Evolutionary conservation across 2,888 invertebrate species (phyloP).

Genomic region (Apodemia zela): DNA sequence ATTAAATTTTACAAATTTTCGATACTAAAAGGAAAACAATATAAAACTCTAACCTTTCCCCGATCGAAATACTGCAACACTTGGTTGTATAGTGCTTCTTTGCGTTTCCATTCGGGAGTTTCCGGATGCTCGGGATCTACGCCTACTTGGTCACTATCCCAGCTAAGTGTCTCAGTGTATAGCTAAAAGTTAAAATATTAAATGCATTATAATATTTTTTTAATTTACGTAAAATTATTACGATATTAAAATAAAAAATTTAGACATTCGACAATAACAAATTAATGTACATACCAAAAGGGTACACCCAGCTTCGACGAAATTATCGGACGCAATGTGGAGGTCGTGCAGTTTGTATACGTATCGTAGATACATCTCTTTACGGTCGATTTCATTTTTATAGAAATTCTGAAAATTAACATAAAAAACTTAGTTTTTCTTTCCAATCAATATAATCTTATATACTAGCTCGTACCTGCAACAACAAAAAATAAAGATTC

Average conservation of each 20-base stretch:
- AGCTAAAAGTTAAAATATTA: conserved; percentile 59
- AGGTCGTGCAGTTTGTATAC: conserved; percentile 96
- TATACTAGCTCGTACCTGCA: no score
- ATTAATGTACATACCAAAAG: conserved; percentile 81
- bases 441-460: no score
- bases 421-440: not conserved
- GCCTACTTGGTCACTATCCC: conserved; percentile 86
- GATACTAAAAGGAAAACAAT: not conserved
- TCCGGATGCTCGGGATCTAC: conserved; percentile 86
- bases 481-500: no score
- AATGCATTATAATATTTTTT: not conserved
- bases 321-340: conserved; percentile 94
- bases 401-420: conserved; percentile 89
- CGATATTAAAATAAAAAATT: no score
- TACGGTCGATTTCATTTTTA: conserved; percentile 96
- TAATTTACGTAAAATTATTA: no score
- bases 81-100: conserved; percentile 92
- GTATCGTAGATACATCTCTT: conserved; percentile 96
- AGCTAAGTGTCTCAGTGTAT: conserved; percentile 94
- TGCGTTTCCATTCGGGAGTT: conserved; percentile 93
- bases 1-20: not conserved
- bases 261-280: no score
- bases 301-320: conserved; percentile 96
- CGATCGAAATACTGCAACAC: conserved; percentile 96
- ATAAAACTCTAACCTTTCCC: conserved; percentile 85